Evolutionary conservation across 2,797 vertebrate species (phyloP).

Genomic region (Gobio occitaniae): DNA sequence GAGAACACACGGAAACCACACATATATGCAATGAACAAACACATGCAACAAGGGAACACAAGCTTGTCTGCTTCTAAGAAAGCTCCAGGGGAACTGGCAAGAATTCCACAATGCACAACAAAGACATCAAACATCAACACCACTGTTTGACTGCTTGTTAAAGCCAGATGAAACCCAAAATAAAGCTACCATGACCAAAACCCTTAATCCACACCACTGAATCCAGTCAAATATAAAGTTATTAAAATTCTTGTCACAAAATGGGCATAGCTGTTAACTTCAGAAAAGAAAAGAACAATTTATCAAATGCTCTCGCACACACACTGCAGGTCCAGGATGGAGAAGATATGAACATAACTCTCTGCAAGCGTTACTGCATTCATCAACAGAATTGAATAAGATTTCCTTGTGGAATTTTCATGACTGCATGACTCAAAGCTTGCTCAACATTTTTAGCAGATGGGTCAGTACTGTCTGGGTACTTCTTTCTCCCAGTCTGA

Average conservation of each 20-base stretch:
- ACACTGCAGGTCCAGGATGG: background rate
- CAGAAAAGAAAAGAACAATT: background rate
- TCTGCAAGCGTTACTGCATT: conserved; percentile 23
- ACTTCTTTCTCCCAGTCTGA: conserved; percentile 24
- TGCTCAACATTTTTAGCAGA: conserved; percentile 47
- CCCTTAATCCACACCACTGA: background rate
- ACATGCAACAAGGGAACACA: conserved; percentile 5
- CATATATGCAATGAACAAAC: background rate
- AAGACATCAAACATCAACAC: conserved; percentile 32
- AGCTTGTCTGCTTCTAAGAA: conserved; percentile 6
- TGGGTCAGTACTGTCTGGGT: conserved; percentile 45
- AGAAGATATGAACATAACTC: background rate
- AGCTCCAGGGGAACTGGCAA: conserved; percentile 1
- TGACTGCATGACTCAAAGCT: conserved; percentile 42
- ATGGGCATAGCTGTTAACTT: background rate
- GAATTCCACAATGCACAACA: conserved; percentile 11
- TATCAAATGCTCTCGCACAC: background rate
- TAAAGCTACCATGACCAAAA: conserved; percentile 8
- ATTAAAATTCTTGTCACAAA: background rate
- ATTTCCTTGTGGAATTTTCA: conserved; percentile 35
- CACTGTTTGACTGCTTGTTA: conserved; percentile 15
- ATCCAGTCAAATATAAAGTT: background rate
- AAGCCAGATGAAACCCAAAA: conserved; percentile 8
- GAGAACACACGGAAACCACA: background rate
- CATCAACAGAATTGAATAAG: conserved; percentile 35